These are phyloP conservation scores for Phymatocera aterrima DNA, from an alignment of 2,888 invertebrate genomes.

Conservation along the genomic window DNA sequence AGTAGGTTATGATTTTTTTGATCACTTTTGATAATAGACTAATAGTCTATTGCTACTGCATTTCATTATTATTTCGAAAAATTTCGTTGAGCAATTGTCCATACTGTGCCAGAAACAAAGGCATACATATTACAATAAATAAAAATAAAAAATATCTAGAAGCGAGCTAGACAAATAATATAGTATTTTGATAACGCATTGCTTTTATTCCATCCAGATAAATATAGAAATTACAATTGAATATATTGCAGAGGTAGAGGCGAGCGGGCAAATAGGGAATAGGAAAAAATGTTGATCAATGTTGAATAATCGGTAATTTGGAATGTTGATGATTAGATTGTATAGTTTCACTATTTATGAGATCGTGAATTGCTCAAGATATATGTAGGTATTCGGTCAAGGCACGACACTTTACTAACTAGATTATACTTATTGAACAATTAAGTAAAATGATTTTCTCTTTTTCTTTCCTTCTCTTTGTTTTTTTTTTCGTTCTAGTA, in stretches of 20 bases:
- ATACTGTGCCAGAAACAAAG: not conserved
- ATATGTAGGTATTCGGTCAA: constrained; percentile 57
- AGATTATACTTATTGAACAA: constrained; percentile 54
- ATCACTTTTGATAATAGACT: too few relatives aligned
- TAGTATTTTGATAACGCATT: constrained; percentile 9
- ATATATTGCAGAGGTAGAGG: constrained; percentile 28
- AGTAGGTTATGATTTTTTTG: not conserved
- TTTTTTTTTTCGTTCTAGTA: constrained; percentile 47
- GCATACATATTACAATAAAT: not conserved
- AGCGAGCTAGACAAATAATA: not conserved
- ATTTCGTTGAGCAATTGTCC: too few relatives aligned
- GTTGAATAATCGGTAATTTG: not conserved
- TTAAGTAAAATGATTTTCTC: constrained; percentile 48
- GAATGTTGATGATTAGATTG: constrained; percentile 29
- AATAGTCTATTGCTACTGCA: too few relatives aligned
- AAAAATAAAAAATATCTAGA: not conserved
- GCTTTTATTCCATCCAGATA: constrained; percentile 39
- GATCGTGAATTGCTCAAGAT: constrained; percentile 47
- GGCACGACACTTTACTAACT: constrained; percentile 59
- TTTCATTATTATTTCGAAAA: too few relatives aligned
- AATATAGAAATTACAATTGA: constrained; percentile 33
- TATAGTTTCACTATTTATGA: not conserved
- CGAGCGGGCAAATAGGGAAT: not conserved
- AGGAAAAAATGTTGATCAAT: not conserved
- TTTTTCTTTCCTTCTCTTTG: constrained; percentile 28